Base-by-base conservation (phyloP, 2,113 vertebrate genomes). In the Pogona vitticeps region DNA sequence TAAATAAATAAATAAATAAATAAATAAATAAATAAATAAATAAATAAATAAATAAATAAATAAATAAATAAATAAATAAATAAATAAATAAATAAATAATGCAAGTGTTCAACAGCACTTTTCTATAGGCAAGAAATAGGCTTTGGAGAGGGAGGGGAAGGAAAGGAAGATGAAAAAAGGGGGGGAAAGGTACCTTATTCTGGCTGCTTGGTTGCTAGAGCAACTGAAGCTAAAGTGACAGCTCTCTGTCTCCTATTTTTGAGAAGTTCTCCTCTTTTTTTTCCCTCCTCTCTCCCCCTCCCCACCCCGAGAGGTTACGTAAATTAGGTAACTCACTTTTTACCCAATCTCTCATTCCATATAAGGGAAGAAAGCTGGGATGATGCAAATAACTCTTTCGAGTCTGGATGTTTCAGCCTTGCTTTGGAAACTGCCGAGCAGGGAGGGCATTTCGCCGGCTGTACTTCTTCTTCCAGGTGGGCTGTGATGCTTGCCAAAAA, bases 291-390 rank as follows among this genome's bases (percentile, higher is more conserved):
- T 1, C 9, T 9, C 76, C 8, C 52, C 6, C 28, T 17, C 20
- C 13, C 13, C 7, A 3, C 28, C 40, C 78, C 28, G n/a, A 73
- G n/a, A 78, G 77, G 77, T 80, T 75, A 88, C 87, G 81, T 84
- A 80, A 79, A 88, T 84, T 84, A 79, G 76, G 67, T 63, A 79
- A 56, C n/a, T 84, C 2, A 58, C 76, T 88, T 88, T n/a, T 80
- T 84, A 82, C 82, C 84, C 72, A 84, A 84, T 80, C 76, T 80
- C 33, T 38, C 20, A 6, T 67, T 80, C 87, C 82, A 80, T 88
- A 88, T 84, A 84, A 88, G 87, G 82, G 38, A 52, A 80, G 82
- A 63, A 84, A 80, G 87, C 82, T 3, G 70, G 65, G 70, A 40
- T 61, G 68, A 84, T 68, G 75, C 10, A 13, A 67, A 12, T 38